Evolutionary conservation across 2,797 vertebrate genomes (phyloP).

Genomic region (Xenentodon cancila): DNA sequence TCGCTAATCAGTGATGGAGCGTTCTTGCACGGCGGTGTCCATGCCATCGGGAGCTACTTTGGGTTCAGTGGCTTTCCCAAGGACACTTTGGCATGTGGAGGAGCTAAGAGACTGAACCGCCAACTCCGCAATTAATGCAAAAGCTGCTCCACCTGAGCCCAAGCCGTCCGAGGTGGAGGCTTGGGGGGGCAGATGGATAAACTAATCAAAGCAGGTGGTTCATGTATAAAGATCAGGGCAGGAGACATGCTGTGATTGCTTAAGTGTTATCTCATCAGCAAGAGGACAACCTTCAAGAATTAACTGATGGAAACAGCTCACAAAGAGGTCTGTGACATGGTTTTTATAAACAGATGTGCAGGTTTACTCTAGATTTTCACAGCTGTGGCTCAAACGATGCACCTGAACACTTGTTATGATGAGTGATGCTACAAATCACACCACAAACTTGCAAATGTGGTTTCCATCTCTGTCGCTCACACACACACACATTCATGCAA

Average conservation of each 20-base stretch:
- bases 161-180: slow-evolving; percentile 19
- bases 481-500: background rate
- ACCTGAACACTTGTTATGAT: slow-evolving; percentile 32
- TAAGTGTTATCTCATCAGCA: slow-evolving; percentile 1
- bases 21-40: background rate
- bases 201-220: slow-evolving; percentile 18
- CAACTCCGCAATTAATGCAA: slow-evolving; percentile 18
- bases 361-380: background rate
- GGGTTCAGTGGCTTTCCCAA: background rate
- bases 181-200: slow-evolving; percentile 12
- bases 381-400: slow-evolving; percentile 29
- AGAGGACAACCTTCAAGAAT: background rate
- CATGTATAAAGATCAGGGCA: slow-evolving; percentile 4
- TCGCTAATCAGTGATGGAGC: background rate
- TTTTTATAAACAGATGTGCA: background rate
- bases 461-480: background rate
- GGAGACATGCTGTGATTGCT: slow-evolving; percentile 6
- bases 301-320: background rate
- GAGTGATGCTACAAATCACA: slow-evolving; percentile 10
- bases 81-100: slow-evolving; percentile 8
- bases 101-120: background rate
- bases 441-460: slow-evolving; percentile 32
- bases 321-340: background rate
- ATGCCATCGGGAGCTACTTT: slow-evolving; percentile 5
- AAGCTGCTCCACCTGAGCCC: slow-evolving; percentile 27